A percentile compares a stretch with the other conserved stretches of the same genome.
phyloP scores from a whole-genome alignment of 2,797 vertebrate genomes.

The Hipposideros larvatus region DNA sequence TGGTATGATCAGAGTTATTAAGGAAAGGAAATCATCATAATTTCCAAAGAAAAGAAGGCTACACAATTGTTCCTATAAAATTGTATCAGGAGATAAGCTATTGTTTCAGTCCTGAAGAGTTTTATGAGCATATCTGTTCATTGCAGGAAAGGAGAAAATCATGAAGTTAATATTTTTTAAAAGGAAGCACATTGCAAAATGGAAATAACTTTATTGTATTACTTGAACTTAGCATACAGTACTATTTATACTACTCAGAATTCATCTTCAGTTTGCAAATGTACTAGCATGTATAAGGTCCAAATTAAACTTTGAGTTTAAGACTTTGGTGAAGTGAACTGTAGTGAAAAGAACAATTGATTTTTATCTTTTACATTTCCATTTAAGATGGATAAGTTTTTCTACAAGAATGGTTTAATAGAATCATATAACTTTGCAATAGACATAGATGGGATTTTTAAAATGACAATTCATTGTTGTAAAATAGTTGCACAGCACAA shows the following conservation, averaged over 20 bases:
- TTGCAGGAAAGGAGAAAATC: neutral
- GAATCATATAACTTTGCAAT: neutral
- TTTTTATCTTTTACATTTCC: constrained; percentile 21
- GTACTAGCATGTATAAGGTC: neutral
- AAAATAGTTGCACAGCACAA: neutral
- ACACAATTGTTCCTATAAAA: neutral
- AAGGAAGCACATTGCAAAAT: constrained; percentile 11
- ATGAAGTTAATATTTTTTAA: neutral
- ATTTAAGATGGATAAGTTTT: neutral
- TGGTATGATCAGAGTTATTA: neutral
- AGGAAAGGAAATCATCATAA: constrained; percentile 18
- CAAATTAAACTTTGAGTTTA: neutral
- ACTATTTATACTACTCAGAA: neutral
- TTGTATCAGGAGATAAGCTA: neutral
- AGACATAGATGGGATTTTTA: neutral
- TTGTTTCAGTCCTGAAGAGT: constrained; percentile 8
- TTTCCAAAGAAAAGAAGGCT: constrained; percentile 49
- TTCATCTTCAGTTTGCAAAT: neutral
- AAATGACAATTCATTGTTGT: neutral
- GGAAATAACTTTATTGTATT: neutral
- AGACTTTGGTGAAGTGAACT: neutral
- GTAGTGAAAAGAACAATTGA: neutral
- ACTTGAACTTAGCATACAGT: neutral
- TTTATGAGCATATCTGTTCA: neutral
- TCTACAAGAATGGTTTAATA: constrained; percentile 33